A percentile compares a stretch with the other conserved stretches of the same genome.
phyloP scores from a whole-genome alignment of 2,888 invertebrate genomes.

The Andrena flavipes region DNA sequence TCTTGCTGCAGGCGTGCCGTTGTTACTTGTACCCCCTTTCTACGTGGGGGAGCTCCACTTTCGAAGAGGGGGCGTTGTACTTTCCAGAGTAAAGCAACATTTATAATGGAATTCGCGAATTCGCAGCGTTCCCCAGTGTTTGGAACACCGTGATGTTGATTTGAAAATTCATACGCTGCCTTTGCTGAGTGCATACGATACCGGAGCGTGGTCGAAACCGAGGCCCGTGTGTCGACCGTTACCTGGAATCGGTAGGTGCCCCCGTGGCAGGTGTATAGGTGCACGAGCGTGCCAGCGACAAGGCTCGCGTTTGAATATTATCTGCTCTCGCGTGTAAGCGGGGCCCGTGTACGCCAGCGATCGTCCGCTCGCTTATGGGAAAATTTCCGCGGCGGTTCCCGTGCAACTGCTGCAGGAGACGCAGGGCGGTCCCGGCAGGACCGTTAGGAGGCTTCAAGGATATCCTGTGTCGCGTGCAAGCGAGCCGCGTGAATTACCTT shows the following conservation, averaged over 20 bases:
- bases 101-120: background rate
- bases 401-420: conserved; percentile 61
- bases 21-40: conserved; percentile 42
- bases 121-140: background rate
- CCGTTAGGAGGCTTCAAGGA: conserved; percentile 83
- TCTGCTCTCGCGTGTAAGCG: conserved; percentile 53
- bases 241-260: conserved; percentile 15
- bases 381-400: conserved; percentile 77
- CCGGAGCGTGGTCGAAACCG: conserved; percentile 43
- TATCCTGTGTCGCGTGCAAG: conserved; percentile 83
- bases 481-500: conserved; percentile 80
- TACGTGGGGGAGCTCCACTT: background rate
- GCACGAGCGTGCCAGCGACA: conserved; percentile 55
- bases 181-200: background rate
- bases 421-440: conserved; percentile 68
- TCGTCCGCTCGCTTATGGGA: conserved; percentile 74
- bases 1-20: conserved; percentile 65
- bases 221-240: conserved; percentile 40
- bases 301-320: conserved; percentile 55
- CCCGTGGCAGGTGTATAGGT: conserved; percentile 40
- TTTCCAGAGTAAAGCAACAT: background rate
- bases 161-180: no score
- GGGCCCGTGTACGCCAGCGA: conserved; percentile 37
- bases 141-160: no score
- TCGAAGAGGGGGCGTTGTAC: no score